Evolutionary conservation across 2,888 invertebrate species (phyloP).

Genomic region (Reticulitermes lucifugus): DNA sequence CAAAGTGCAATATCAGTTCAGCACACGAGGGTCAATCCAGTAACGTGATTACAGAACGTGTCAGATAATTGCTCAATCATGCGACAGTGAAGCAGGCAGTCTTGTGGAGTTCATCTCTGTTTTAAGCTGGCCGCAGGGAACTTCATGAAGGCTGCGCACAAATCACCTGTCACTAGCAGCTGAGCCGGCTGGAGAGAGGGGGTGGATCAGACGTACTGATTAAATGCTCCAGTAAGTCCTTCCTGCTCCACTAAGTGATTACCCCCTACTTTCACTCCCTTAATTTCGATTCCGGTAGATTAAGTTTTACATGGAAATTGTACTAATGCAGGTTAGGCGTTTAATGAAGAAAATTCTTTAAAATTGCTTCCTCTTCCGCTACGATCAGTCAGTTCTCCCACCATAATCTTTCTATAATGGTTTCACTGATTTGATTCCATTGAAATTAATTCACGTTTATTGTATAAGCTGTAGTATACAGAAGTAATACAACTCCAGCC

Average conservation of each 20-base stretch:
- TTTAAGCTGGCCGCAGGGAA: slow-evolving; percentile 10
- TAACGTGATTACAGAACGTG: not conserved
- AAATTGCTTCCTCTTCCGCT: too few relatives aligned
- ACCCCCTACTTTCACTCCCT: slow-evolving; percentile 1
- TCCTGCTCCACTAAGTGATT: not conserved
- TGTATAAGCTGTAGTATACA: too few relatives aligned
- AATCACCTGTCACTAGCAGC: slow-evolving; percentile 44
- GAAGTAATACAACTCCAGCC: too few relatives aligned
- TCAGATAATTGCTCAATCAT: slow-evolving; percentile 29
- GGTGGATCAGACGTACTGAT: slow-evolving; percentile 2
- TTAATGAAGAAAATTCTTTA: slow-evolving; percentile 1
- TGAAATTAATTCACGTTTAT: too few relatives aligned
- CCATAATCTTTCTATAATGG: too few relatives aligned
- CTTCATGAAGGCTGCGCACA: slow-evolving; percentile 18
- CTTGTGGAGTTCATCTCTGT: not conserved
- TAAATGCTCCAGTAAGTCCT: slow-evolving; percentile 33
- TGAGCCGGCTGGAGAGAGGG: not conserved
- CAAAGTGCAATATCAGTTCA: not conserved
- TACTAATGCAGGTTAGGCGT: not conserved
- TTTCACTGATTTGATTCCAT: too few relatives aligned
- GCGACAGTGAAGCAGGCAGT: not conserved
- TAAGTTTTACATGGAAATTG: slow-evolving; percentile 12
- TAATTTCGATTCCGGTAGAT: slow-evolving; percentile 4
- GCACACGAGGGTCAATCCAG: not conserved
- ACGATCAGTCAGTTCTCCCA: too few relatives aligned